These are phyloP conservation scores for Notolepis coatsorum DNA, from an alignment of 2,797 vertebrate species.

Conservation along the genomic window DNA sequence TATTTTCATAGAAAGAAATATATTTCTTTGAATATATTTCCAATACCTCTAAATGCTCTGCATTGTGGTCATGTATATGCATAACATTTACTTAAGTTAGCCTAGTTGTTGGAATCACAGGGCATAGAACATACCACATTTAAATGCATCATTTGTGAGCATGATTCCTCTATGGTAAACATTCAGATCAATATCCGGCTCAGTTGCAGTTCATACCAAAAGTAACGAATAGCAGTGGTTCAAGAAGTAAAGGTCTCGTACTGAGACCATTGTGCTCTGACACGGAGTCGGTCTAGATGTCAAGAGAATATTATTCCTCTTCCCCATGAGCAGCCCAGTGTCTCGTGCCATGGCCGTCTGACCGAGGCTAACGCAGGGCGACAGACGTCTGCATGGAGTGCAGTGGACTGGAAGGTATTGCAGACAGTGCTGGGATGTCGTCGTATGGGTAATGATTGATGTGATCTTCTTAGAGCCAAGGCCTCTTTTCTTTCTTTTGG, in stretches of 20 bases:
- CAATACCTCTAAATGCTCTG: no score
- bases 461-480: conserved; percentile 37
- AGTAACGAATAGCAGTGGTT: no score
- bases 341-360: background rate
- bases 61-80: background rate
- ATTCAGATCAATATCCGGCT: no score
- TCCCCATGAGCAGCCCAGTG: background rate
- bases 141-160: background rate
- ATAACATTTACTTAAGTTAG: background rate
- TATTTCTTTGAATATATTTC: no score
- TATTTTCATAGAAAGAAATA: no score
- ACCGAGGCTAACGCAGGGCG: conserved; percentile 25
- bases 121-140: background rate
- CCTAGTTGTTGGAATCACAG: background rate
- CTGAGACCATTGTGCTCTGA: no score
- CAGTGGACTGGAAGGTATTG: conserved; percentile 36
- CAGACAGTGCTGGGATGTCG: background rate
- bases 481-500: background rate
- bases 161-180: no score
- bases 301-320: background rate
- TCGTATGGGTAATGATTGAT: conserved; percentile 50
- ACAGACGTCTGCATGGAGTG: conserved; percentile 43
- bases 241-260: no score
- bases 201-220: no score
- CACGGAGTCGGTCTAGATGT: no score